phyloP scores from a whole-genome alignment of 2,113 vertebrate species.

The Gallinago undulata region DNA sequence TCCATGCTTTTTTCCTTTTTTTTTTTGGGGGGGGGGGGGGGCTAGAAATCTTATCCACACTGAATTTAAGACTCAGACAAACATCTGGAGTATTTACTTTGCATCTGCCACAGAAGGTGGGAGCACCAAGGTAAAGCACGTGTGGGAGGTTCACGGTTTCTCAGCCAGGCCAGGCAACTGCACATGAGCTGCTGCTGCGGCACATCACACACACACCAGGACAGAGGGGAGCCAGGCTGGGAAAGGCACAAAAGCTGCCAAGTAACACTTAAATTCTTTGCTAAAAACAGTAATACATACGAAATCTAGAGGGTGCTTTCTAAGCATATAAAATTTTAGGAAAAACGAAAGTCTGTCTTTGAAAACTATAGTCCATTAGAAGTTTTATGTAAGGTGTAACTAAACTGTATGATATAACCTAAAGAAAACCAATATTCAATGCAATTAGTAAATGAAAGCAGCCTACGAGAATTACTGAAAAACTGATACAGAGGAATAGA shows the following conservation, averaged over 20 bases:
- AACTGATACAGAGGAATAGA: not conserved
- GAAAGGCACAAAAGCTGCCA: not conserved
- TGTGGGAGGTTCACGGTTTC: not conserved
- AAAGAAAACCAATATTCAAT: not conserved
- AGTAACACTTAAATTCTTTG: not conserved
- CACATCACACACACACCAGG: not conserved
- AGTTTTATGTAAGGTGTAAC: not conserved
- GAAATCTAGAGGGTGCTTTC: not conserved
- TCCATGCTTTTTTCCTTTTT: not conserved
- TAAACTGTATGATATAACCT: not conserved
- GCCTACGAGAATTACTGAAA: not conserved
- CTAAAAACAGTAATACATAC: not conserved
- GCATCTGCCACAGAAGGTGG: not conserved
- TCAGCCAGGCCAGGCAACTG: not conserved
- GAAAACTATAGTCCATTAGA: not conserved
- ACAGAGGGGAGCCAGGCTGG: not conserved
- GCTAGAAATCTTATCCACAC: not conserved
- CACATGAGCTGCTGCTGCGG: not conserved
- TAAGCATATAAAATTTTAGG: not conserved
- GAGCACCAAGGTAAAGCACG: not conserved
- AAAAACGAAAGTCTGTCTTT: not conserved
- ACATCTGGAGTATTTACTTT: not conserved
- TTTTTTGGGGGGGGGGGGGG: too few relatives aligned
- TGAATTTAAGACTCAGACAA: not conserved
- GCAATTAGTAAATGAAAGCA: not conserved